Base-by-base conservation (phyloP, 2,113 vertebrate genomes). In the Terrapene triunguis region DNA sequence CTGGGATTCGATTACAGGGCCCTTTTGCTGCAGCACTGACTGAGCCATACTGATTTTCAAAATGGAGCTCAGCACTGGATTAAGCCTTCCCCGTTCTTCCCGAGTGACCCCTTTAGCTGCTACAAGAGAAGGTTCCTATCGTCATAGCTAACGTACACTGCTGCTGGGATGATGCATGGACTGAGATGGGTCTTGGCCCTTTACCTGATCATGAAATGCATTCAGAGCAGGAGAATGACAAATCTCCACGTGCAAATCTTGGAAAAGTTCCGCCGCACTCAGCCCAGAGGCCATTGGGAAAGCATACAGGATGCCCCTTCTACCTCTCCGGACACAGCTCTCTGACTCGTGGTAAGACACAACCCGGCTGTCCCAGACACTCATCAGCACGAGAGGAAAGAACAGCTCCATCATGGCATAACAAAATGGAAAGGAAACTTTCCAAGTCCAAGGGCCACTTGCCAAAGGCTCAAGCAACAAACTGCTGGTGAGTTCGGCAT, bases 381-480 rank as follows among this genome's bases (percentile, higher is more conserved):
- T 50, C 47, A 80, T 97, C 96, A 97, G 98, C 97, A 98, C 95
- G n/a, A n/a, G n/a, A 78, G 38, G 80, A 65, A 17, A 95, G 97
- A 97, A 98, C 98, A 97, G 96, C 94, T 98, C 98, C 96, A 93
- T 4, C 44, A 74, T 51, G 12, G 19, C 22, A 11, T 17, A 35
- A 38, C 11, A 72, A 62, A 42, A 25, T 27, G 0, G n/a, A 44
- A 69, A 57, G 44, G 2, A 57, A 90, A 88, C 84, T 93, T 89
- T 51, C 32, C 50, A 50, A 50, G 50, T 50, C 76, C 81, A 54
- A 7, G 50, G 54, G 80, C 10, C 22, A 35, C 72, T 65, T 5
- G 54, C 55, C 32, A 53, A n/a, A 25, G 35, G 47, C 19, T n/a
- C 47, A 48, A 35, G 48, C 48, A 27, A 4, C 62, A 16, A 32